Conservation (phyloP, 2,888 invertebrate genomes). For the Gonocerus acuteangulatus region DNA sequence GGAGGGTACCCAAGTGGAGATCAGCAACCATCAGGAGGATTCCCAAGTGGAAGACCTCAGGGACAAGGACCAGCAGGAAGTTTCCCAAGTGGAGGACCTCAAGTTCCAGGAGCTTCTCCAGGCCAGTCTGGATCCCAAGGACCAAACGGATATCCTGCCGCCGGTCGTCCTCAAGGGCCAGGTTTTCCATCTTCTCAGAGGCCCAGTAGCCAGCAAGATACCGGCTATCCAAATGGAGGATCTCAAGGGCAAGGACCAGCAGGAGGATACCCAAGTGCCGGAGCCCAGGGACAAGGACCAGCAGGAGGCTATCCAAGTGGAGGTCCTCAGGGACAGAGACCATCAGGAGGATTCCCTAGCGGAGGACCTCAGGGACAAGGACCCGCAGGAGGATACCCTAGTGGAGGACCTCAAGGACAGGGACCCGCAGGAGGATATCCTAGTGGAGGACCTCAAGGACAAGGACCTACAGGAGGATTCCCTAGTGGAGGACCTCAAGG, state of each 20-base stretch:
- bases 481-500: slow-evolving; percentile 38
- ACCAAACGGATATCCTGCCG: slow-evolving; percentile 38
- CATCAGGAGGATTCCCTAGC: slow-evolving; percentile 39
- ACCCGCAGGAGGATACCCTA: slow-evolving; percentile 36
- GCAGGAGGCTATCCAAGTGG: slow-evolving; percentile 38
- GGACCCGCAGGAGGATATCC: slow-evolving; percentile 39
- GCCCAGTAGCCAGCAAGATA: slow-evolving; percentile 24
- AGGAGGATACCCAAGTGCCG: slow-evolving; percentile 38
- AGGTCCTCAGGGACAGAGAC: slow-evolving; percentile 34
- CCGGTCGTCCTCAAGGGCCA: slow-evolving; percentile 32
- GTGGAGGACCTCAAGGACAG: slow-evolving; percentile 33
- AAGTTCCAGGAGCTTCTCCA: slow-evolving; percentile 41
- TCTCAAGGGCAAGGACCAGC: slow-evolving; percentile 36
- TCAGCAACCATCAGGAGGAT: slow-evolving; percentile 37
- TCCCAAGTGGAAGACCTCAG: slow-evolving; percentile 31
- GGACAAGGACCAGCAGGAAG: slow-evolving; percentile 40
- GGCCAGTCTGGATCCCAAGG: slow-evolving; percentile 37
- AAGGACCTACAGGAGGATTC: slow-evolving; percentile 29
- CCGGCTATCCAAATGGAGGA: slow-evolving; percentile 3
- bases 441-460: slow-evolving; percentile 35
- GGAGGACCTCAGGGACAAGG: slow-evolving; percentile 33
- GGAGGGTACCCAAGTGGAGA: slow-evolving; percentile 38
- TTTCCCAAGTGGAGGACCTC: slow-evolving; percentile 36
- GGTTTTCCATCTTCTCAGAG: slow-evolving; percentile 35
- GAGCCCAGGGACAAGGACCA: slow-evolving; percentile 32